Base-by-base conservation (phyloP, 2,113 vertebrate species). In the Oreocharis arfaki region DNA sequence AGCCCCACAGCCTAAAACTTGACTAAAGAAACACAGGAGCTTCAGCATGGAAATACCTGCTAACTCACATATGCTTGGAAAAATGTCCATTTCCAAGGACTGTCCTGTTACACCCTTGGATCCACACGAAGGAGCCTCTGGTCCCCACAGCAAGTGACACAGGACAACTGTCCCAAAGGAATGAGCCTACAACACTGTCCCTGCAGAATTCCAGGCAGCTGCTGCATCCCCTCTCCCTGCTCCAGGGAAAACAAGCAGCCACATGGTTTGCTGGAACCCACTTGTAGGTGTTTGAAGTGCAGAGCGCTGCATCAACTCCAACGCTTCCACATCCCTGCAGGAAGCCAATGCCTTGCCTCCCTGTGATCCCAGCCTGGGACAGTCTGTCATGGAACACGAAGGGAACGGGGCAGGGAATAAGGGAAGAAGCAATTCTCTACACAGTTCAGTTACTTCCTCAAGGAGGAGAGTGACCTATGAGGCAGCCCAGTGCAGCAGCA, bases 401-500 rank as follows among this genome's bases (percentile, higher is more conserved):
- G n/a, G 61, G 44, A 84, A 47, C 1, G 6, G 55, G 49, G 59
- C 60, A 79, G 47, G 89, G 33, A 9, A 53, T 27, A 15, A 75
- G 84, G 79, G 91, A 73, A 95, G 87, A 97, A 96, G 95, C 93
- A 47, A 90, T 93, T 94, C 83, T 97, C 87, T 84, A 78, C 8
- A 9, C 47, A 84, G 96, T 82, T 78, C 94, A 89, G 94, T 44
- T 61, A 77, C 84, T 42, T 68, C 92, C 56, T 94, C 64, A 28
- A 91, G 91, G 80, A 83, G 71, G 87, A 91, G 84, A 91, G 85
- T 61, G 95, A 93, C 85, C 92, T 82, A 12, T 37, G 91, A 86
- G 80, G 94, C 95, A 95, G 93, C 75, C 92, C 91, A 59, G 82
- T 90, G 90, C 93, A 96, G 95, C 94, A 96, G 96, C 94, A 76